Percentiles rank a stretch among this genome's conserved stretches.
These are phyloP conservation scores for Cephus pygmeus DNA, from an alignment of 2,888 invertebrate genomes.

Conservation along the genomic window DNA sequence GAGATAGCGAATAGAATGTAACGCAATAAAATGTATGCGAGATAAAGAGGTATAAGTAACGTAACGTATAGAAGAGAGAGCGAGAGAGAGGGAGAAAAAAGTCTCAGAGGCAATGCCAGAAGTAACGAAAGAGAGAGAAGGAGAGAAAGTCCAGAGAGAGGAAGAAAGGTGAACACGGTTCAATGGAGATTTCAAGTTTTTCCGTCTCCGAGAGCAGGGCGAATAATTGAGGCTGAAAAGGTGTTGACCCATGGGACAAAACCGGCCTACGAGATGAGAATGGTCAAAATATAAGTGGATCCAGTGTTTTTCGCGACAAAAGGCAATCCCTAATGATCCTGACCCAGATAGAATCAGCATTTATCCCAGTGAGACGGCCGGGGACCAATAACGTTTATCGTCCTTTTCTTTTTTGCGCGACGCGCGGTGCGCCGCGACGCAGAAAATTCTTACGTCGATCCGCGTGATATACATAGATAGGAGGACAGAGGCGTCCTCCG, in stretches of 20 bases:
- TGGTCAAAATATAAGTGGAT: slow-evolving; percentile 33
- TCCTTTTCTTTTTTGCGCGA: slow-evolving; percentile 22
- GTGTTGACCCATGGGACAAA: slow-evolving; percentile 31
- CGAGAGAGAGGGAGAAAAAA: slow-evolving; percentile 16
- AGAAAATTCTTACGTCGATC: slow-evolving; percentile 4
- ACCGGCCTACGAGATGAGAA: slow-evolving; percentile 7
- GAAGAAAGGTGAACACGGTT: slow-evolving; percentile 32
- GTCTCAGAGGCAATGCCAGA: background rate
- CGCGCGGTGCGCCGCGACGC: slow-evolving; percentile 1
- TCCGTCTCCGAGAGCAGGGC: slow-evolving; percentile 26
- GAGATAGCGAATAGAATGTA: slow-evolving; percentile 30
- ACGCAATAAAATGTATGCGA: slow-evolving; percentile 27
- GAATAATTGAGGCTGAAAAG: slow-evolving; percentile 42
- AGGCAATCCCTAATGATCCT: slow-evolving; percentile 50
- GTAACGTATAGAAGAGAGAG: background rate
- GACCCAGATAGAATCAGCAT: slow-evolving; percentile 44
- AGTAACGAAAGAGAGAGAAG: slow-evolving; percentile 9
- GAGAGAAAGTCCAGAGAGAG: slow-evolving; percentile 11
- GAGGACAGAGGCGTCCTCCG: background rate
- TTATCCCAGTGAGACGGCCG: slow-evolving; percentile 15
- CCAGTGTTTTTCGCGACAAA: slow-evolving; percentile 34
- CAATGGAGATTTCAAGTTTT: slow-evolving; percentile 42
- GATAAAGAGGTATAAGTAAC: background rate
- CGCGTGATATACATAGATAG: background rate
- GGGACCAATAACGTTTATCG: slow-evolving; percentile 24